Evolutionary conservation across 2,888 invertebrate genomes (phyloP).

Genomic region (Dynastes maya): DNA sequence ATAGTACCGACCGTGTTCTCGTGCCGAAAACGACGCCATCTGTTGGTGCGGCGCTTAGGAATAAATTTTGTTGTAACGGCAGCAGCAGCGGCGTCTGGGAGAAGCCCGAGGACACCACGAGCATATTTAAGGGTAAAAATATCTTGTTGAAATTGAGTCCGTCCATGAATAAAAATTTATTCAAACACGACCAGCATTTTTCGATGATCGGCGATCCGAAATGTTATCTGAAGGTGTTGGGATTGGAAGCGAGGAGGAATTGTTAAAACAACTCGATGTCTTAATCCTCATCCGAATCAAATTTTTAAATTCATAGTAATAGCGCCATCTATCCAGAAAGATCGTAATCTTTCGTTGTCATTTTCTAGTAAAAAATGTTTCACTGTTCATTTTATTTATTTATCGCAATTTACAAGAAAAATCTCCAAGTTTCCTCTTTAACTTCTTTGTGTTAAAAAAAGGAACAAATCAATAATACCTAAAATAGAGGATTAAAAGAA

Average conservation of each 20-base stretch:
- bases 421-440: too few relatives aligned
- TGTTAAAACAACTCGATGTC: not conserved
- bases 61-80: slow-evolving; percentile 52
- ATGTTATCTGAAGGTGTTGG: slow-evolving; percentile 17
- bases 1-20: not conserved
- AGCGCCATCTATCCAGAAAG: too few relatives aligned
- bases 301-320: too few relatives aligned
- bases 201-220: not conserved
- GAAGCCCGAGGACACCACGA: slow-evolving; percentile 74
- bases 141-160: slow-evolving; percentile 49
- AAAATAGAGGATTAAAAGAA: too few relatives aligned
- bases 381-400: too few relatives aligned
- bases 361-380: too few relatives aligned
- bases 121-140: slow-evolving; percentile 69
- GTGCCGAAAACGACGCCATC: not conserved
- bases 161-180: slow-evolving; percentile 47
- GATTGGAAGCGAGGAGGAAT: slow-evolving; percentile 10
- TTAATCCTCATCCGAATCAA: too few relatives aligned
- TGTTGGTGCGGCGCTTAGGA: slow-evolving; percentile 56
- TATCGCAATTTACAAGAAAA: too few relatives aligned
- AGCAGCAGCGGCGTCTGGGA: slow-evolving; percentile 41
- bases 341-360: too few relatives aligned
- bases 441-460: too few relatives aligned
- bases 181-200: slow-evolving; percentile 35
- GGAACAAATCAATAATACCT: too few relatives aligned